phyloP scores from a whole-genome alignment of 2,113 vertebrate species.

The Dryoscopus gambensis region DNA sequence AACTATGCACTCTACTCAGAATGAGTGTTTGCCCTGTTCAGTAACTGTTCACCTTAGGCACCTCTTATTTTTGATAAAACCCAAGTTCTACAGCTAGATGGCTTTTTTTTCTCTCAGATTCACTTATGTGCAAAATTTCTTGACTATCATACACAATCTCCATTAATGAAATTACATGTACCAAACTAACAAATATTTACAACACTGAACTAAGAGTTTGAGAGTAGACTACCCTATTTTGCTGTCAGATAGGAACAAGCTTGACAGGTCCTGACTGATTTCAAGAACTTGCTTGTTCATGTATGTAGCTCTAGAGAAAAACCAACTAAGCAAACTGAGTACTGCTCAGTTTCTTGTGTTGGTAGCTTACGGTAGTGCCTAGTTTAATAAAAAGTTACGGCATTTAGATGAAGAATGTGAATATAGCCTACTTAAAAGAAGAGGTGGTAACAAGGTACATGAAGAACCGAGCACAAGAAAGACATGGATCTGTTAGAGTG shows the following conservation, averaged over 20 bases:
- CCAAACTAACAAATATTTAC: not conserved
- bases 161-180: not conserved
- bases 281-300: not conserved
- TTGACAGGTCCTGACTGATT: not conserved
- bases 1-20: not conserved
- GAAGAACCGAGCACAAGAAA: not conserved
- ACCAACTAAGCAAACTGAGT: not conserved
- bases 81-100: not conserved
- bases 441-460: not conserved
- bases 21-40: not conserved
- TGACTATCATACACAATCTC: not conserved
- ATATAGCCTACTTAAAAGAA: not conserved
- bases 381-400: not conserved
- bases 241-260: not conserved
- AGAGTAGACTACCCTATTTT: not conserved
- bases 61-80: not conserved
- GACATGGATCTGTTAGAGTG: not conserved
- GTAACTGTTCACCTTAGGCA: not conserved
- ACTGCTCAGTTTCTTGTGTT: not conserved
- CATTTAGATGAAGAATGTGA: not conserved
- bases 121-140: not conserved
- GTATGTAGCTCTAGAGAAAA: not conserved
- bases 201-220: not conserved
- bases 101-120: not conserved
- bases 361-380: not conserved